Conservation (phyloP, 2,113 vertebrate genomes). For the Etheostoma cragini region DNA sequence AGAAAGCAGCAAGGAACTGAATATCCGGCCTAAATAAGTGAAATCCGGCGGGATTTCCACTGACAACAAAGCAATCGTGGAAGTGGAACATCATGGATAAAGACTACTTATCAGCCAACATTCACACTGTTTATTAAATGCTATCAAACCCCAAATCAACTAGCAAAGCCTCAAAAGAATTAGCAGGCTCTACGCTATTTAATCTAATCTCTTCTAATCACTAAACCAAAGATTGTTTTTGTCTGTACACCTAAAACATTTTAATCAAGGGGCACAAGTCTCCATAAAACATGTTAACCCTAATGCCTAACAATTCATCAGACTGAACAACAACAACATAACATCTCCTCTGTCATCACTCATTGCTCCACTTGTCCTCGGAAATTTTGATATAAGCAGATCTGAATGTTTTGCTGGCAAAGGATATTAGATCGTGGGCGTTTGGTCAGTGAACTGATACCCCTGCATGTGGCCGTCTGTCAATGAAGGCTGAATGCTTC, state of each 20-base stretch:
- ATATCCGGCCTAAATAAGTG: too few relatives aligned
- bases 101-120: too few relatives aligned
- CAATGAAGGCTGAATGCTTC: constrained; percentile 27
- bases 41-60: too few relatives aligned
- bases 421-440: constrained; percentile 32
- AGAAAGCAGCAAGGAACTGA: too few relatives aligned
- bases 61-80: too few relatives aligned
- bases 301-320: not conserved
- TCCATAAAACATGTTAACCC: not conserved
- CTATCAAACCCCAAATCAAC: constrained; percentile 6
- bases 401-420: constrained; percentile 47
- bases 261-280: not conserved
- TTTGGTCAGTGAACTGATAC: constrained; percentile 41
- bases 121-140: not conserved
- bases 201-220: not conserved
- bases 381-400: constrained; percentile 43
- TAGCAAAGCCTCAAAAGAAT: not conserved
- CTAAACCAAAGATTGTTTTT: not conserved
- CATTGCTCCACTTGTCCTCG: constrained; percentile 30
- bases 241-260: not conserved
- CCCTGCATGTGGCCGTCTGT: constrained; percentile 42
- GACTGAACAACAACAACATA: not conserved
- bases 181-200: not conserved
- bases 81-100: too few relatives aligned
- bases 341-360: constrained; percentile 6